A percentile compares a stretch with the other conserved stretches of the same genome.
Evolutionary conservation across 2,888 invertebrate genomes (phyloP).

Genomic region (Belgica antarctica): DNA sequence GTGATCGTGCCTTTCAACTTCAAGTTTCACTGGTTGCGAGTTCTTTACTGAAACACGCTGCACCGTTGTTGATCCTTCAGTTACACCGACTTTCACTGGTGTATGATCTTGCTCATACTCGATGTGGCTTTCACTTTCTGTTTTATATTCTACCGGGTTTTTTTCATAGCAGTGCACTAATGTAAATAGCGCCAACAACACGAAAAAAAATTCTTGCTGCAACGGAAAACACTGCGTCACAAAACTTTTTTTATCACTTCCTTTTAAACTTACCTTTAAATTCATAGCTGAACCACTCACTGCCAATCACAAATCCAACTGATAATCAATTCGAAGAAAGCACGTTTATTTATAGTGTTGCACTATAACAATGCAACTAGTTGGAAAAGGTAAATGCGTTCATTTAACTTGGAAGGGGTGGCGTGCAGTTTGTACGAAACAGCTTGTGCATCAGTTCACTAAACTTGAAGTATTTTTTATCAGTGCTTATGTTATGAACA

Average conservation of each 20-base stretch:
- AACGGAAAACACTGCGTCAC: neutral
- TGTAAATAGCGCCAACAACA: constrained; percentile 13
- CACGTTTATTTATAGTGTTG: constrained; percentile 43
- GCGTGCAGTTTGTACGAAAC: too few species aligned
- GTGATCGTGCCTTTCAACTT: constrained; percentile 5
- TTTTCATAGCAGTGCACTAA: constrained; percentile 48
- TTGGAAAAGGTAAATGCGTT: neutral
- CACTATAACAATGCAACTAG: too few species aligned
- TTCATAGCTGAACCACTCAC: neutral
- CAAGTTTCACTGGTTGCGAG: too few species aligned
- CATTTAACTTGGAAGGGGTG: neutral
- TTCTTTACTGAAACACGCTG: too few species aligned
- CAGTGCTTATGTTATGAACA: too few species aligned
- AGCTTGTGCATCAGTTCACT: too few species aligned
- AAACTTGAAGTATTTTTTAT: too few species aligned
- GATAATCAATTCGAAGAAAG: constrained; percentile 25
- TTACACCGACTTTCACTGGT: neutral
- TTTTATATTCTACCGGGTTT: constrained; percentile 48
- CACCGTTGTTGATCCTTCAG: neutral
- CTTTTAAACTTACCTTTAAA: neutral
- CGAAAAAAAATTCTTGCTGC: constrained; percentile 12
- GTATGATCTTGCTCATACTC: constrained; percentile 39
- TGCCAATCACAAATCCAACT: constrained; percentile 20
- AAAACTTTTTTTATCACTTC: neutral
- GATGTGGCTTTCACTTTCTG: constrained; percentile 20